A percentile compares a stretch with the other conserved stretches of the same genome.
Conservation (phyloP, 2,113 vertebrate genomes). For the Mustelus asterias region DNA sequence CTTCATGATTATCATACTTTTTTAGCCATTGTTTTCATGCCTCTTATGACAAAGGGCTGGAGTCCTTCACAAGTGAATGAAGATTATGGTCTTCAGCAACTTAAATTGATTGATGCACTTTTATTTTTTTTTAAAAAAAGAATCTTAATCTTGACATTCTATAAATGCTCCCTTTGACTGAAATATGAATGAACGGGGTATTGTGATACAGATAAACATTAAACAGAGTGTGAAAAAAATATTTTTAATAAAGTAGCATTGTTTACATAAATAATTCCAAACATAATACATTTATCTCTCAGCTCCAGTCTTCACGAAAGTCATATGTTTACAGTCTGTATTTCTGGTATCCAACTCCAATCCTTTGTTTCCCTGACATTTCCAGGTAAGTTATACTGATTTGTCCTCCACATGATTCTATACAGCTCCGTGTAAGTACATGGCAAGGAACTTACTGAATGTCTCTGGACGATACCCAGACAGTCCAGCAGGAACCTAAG, state of each 20-base stretch:
- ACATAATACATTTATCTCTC: background rate
- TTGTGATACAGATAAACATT: background rate
- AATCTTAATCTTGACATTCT: background rate
- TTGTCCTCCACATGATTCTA: slow-evolving; percentile 49
- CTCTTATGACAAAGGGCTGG: too few relatives aligned
- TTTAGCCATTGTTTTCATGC: too few relatives aligned
- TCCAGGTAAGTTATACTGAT: background rate
- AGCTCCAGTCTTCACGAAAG: background rate
- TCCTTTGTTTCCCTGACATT: background rate
- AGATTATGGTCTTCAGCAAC: too few relatives aligned
- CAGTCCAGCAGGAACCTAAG: slow-evolving; percentile 79
- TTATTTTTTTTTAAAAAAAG: too few relatives aligned
- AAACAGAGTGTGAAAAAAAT: background rate
- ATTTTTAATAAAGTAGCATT: background rate
- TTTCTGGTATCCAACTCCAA: background rate
- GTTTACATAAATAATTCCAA: background rate
- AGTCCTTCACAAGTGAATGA: too few relatives aligned
- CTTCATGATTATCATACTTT: too few relatives aligned
- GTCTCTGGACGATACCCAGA: slow-evolving; percentile 75
- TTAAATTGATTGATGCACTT: too few relatives aligned
- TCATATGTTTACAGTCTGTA: background rate
- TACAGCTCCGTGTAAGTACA: slow-evolving; percentile 76
- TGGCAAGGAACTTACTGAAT: slow-evolving; percentile 85
- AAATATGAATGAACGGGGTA: background rate
- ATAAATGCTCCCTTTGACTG: background rate